These are phyloP conservation scores for Chrysolophus pictus DNA, from an alignment of 2,797 vertebrate species.

Conservation along the genomic window DNA sequence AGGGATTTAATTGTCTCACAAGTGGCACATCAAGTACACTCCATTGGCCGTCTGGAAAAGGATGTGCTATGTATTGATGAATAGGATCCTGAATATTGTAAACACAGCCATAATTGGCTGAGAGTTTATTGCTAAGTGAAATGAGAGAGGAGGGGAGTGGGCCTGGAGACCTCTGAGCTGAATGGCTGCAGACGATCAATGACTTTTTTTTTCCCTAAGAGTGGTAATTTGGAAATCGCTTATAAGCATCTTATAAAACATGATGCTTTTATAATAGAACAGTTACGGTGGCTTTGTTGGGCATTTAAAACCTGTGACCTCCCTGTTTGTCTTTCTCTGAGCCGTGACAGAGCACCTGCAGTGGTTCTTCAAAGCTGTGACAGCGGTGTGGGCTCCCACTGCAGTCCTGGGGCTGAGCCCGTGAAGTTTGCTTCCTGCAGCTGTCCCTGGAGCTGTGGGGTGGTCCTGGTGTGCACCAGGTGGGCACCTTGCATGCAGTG, in stretches of 20 bases:
- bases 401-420: accelerated
- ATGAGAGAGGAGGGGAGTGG: slow-evolving; percentile 53
- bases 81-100: slow-evolving; percentile 64
- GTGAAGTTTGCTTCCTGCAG: accelerated
- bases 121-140: slow-evolving; percentile 67
- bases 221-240: slow-evolving; percentile 58
- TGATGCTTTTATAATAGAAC: slow-evolving; percentile 40
- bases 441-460: too few relatives aligned
- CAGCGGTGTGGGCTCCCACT: background rate
- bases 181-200: slow-evolving; percentile 48
- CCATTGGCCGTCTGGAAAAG: slow-evolving; percentile 40
- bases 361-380: slow-evolving; percentile 22
- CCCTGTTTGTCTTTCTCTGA: slow-evolving; percentile 36
- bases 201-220: slow-evolving; percentile 11
- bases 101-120: slow-evolving; percentile 61
- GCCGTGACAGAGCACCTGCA: accelerated
- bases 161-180: slow-evolving; percentile 63
- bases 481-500: too few relatives aligned
- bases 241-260: slow-evolving; percentile 48
- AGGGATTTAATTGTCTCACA: slow-evolving; percentile 70
- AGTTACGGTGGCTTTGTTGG: slow-evolving; percentile 57
- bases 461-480: too few relatives aligned
- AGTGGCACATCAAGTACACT: slow-evolving; percentile 57
- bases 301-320: slow-evolving; percentile 63
- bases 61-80: background rate